Percentiles rank a stretch among this genome's conserved stretches.
These are phyloP conservation scores for Pseudopodoces humilis DNA, from an alignment of 2,113 vertebrate genomes.

Conservation along the genomic window DNA sequence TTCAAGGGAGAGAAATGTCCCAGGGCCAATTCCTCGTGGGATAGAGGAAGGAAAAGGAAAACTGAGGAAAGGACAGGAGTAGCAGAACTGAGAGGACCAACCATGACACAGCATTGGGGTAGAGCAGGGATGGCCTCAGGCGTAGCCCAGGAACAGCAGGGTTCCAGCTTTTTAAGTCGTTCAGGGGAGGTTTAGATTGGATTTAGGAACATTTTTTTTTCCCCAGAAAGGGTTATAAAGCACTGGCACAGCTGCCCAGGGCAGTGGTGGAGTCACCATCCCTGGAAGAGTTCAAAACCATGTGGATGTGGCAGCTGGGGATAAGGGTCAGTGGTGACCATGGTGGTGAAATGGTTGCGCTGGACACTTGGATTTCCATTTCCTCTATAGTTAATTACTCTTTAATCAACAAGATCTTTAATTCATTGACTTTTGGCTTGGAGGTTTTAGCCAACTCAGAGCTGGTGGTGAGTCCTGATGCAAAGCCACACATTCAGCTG, in stretches of 20 bases:
- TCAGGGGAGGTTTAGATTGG: background rate
- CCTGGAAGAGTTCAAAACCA: background rate
- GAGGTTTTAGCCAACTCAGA: background rate
- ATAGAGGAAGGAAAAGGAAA: background rate
- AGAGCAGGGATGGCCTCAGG: background rate
- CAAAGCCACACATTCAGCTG: background rate
- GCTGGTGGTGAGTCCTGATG: background rate
- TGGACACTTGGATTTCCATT: background rate
- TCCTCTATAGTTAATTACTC: background rate
- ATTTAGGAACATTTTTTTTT: background rate
- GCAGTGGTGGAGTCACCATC: background rate
- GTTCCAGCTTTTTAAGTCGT: background rate
- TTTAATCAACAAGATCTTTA: background rate
- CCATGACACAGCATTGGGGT: background rate
- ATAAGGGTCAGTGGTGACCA: background rate
- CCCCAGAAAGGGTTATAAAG: background rate
- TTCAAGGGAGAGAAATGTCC: too few relatives aligned
- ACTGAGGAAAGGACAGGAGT: background rate
- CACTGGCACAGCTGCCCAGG: background rate
- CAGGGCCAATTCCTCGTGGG: background rate
- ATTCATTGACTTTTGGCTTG: background rate
- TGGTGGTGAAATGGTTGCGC: background rate
- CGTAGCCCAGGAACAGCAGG: background rate
- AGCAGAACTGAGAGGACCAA: background rate
- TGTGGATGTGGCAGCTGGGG: background rate